Base-by-base conservation (phyloP, 2,888 invertebrate species). In the Metalampra italica region DNA sequence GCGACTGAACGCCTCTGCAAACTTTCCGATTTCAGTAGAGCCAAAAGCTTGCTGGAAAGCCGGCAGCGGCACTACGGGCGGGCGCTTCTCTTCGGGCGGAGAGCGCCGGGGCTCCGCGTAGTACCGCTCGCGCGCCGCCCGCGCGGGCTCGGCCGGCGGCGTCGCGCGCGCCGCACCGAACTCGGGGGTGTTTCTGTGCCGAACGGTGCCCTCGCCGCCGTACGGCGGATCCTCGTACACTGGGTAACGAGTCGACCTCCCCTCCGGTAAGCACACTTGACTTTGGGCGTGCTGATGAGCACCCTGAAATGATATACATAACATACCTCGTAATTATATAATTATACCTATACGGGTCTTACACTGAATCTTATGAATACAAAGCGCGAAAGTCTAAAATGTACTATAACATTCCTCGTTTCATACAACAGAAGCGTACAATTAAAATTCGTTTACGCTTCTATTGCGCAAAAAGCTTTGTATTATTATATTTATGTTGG, bases 41-140 rank as follows among this genome's bases (percentile, higher is more conserved):
- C 96, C 96, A 73, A 96, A 96, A 0, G 96, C 95, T 82, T 95
- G 95, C 72, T 95, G 95, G 71, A 96, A 96, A 42, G 95, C 95
- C 7, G 95, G 95, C 51, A 95, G 76, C 7, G 95, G 94, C 48
- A 91, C 88, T n/a, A 87, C 71, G 1, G 86, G 85, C 22, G 84
- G 84, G 14, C 79, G 76, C 53, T 82, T 82, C 53, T 82, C 82
- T 53, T 76, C 75, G 0, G 79, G 78, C 12, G 85, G 83, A 1
- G 76, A 64, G 12, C 68, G 72, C 30, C 68, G 71, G 15, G 73
- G 71, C 53, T 80, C 77, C 3, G 64, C 50, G 40, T 62, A 62
- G 47, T 67, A 60, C 9, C 72, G 71, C 9, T 81, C 82, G 22
- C 72, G 72, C 36, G 58, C 43, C 36, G 58, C 43, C 9, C 48